phyloP scores from a whole-genome alignment of 2,888 invertebrate species.

The Mamestra brassicae region DNA sequence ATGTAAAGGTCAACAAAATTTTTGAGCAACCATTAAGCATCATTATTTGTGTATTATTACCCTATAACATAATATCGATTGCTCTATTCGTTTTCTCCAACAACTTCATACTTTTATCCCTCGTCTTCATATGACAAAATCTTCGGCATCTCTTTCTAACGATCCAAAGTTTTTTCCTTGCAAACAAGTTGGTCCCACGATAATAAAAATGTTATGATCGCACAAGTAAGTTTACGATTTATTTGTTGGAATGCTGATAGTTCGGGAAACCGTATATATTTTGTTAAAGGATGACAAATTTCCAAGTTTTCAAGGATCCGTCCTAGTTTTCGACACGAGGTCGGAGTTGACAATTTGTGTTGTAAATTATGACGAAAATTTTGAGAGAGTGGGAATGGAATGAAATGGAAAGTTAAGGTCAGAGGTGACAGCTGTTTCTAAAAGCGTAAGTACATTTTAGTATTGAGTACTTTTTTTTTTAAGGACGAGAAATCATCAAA shows the following conservation, averaged over 20 bases:
- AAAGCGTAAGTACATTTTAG: constrained; percentile 4
- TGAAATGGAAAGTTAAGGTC: constrained; percentile 1
- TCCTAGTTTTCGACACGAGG: constrained; percentile 32
- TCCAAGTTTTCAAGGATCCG: constrained; percentile 56
- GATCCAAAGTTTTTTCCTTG: constrained; percentile 69
- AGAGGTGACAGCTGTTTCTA: constrained; percentile 3
- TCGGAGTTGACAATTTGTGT: constrained; percentile 15
- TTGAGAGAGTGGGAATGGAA: background rate
- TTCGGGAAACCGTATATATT: constrained; percentile 72
- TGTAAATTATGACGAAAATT: constrained; percentile 30
- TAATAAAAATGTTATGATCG: constrained; percentile 88
- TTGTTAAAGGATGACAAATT: constrained; percentile 58
- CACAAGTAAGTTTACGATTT: constrained; percentile 83
- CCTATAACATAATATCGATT: constrained; percentile 41
- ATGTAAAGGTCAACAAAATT: constrained; percentile 16
- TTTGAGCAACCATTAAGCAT: constrained; percentile 16
- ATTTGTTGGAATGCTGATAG: constrained; percentile 81
- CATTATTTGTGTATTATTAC: constrained; percentile 44
- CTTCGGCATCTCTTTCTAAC: constrained; percentile 58
- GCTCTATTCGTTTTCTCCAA: constrained; percentile 35
- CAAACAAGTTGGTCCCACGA: constrained; percentile 73
- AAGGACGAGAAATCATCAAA: no score
- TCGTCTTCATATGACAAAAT: constrained; percentile 23
- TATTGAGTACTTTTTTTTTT: background rate
- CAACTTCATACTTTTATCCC: constrained; percentile 46